Conservation (phyloP, 1,140 invertebrate species). For the Halesus radiatus region DNA sequence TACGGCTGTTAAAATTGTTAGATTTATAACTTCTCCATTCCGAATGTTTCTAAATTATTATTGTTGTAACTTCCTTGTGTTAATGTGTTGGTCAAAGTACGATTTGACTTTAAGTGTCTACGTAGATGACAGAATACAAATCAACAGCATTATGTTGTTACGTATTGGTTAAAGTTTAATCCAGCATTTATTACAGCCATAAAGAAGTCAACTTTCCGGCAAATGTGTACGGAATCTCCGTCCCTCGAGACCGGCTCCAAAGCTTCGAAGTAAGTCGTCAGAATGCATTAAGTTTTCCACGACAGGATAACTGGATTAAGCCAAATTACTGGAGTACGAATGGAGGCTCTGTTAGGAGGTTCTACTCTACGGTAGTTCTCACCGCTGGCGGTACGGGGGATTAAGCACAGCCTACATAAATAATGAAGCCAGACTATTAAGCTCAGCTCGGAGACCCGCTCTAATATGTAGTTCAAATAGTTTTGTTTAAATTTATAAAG, state of each 20-base stretch:
- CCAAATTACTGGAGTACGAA: constrained; percentile 35
- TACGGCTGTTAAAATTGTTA: too few relatives aligned
- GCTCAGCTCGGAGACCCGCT: background rate
- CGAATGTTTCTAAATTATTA: too few relatives aligned
- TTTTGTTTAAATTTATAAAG: background rate
- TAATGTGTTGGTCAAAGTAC: too few relatives aligned
- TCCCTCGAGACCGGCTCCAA: background rate
- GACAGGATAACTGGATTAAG: constrained; percentile 37
- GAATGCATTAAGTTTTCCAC: constrained; percentile 43
- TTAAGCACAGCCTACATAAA: constrained; percentile 17
- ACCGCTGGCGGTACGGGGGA: background rate
- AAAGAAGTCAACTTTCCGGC: too few relatives aligned
- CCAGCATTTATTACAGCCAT: too few relatives aligned
- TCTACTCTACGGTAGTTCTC: background rate
- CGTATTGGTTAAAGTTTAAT: too few relatives aligned
- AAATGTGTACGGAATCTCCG: too few relatives aligned
- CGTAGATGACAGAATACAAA: too few relatives aligned
- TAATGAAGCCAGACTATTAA: constrained; percentile 28
- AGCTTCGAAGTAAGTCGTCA: constrained; percentile 20
- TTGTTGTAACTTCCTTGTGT: too few relatives aligned
- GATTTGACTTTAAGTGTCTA: too few relatives aligned
- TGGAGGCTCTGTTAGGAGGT: constrained; percentile 22
- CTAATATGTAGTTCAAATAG: background rate
- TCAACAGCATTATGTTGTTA: too few relatives aligned
- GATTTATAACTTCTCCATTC: too few relatives aligned